These are phyloP conservation scores for Eupithecia subumbrata DNA, from an alignment of 2,888 invertebrate species.

Conservation along the genomic window DNA sequence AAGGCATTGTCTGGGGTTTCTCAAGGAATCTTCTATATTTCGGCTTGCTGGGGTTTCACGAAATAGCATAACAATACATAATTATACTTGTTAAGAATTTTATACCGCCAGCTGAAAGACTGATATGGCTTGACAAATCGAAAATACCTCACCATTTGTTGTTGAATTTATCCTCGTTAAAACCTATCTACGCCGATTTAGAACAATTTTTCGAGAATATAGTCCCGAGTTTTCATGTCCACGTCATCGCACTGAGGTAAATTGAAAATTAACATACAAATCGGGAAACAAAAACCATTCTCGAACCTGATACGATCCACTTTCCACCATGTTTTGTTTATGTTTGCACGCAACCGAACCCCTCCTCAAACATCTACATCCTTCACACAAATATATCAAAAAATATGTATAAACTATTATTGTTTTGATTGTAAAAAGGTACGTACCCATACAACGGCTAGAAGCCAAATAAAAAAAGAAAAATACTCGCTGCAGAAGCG, in stretches of 20 bases:
- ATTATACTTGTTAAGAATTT: background rate
- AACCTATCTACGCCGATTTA: background rate
- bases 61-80: background rate
- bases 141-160: background rate
- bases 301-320: conserved; percentile 30
- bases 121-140: background rate
- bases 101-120: background rate
- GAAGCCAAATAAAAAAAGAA: conserved; percentile 85
- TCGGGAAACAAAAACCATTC: conserved; percentile 16
- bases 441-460: conserved; percentile 85
- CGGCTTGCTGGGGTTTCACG: background rate
- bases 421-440: background rate
- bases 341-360: conserved; percentile 33
- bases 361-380: background rate
- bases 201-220: background rate
- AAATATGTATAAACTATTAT: background rate
- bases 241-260: background rate
- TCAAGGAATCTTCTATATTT: background rate
- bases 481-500: conserved; percentile 72
- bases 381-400: background rate
- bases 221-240: background rate
- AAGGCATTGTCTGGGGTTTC: background rate
- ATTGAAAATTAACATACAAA: conserved; percentile 1
- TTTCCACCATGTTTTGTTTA: conserved; percentile 42
- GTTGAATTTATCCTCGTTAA: background rate